Base-by-base conservation (phyloP, 2,797 vertebrate species). In the Mycteria americana region DNA sequence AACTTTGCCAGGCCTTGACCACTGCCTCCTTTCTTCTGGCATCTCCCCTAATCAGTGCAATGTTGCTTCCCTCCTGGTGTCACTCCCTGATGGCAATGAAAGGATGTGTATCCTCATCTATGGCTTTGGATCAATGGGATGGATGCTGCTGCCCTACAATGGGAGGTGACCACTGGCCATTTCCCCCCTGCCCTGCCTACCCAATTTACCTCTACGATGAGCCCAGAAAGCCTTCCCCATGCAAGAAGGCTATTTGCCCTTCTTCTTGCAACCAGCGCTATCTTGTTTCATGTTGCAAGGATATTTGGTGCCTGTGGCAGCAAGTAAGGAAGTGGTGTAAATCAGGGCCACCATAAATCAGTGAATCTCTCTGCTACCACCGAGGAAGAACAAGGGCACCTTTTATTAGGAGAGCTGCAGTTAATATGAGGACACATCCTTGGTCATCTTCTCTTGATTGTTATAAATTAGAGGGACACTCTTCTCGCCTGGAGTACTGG, bases 281-380 rank as follows among this genome's bases (percentile, higher is more conserved):
- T 53, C 39, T 78, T 39, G 33, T 81, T 91, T 54, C 18, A 1
- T 1, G 3, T 65, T 86, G 63, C 46, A 57, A 93, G 63, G 87
- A 33, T 84, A 31, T 81, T 69, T 88, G 76, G 28, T 6, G 10
- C 51, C 75, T 56, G 46, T 84, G 73, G 39, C 19, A 4, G 23
- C 2, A 48, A 59, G 65, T 37, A 59, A 73, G 43, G 70, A 73
- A 62, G 45, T 10, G 33, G 60, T 74, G 73, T 93, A 89, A 92
- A 87, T 93, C 91, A 80, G 56, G 76, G n/a, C 63, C 3, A 6
- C 60, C 43, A 45, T 96, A 94, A 96, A 94, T 92, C 93, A 92
- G 48, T 46, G 76, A 79, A 39, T 88, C 7, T 75, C n/a, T 77
- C 51, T 90, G 70, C 67, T 50, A 62, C 57, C 21, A 65, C 18